A percentile compares a stretch with the other conserved stretches of the same genome.
These are phyloP conservation scores for Trachelus iudaicus DNA, from an alignment of 2,888 invertebrate species.

Conservation along the genomic window DNA sequence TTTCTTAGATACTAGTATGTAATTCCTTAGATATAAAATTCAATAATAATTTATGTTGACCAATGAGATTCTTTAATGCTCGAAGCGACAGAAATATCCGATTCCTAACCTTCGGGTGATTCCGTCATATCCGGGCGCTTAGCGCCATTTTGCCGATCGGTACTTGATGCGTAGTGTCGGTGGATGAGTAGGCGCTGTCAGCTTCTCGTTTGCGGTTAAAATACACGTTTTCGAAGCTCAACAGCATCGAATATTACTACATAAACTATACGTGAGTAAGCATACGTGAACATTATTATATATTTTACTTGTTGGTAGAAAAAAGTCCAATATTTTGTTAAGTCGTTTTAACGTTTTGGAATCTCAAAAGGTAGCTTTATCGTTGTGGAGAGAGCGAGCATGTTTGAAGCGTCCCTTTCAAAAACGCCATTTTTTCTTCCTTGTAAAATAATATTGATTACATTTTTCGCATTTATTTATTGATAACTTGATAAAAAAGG, in stretches of 20 bases:
- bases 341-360: background rate
- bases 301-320: background rate
- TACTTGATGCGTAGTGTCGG: conserved; percentile 8
- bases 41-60: background rate
- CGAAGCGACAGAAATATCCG: background rate
- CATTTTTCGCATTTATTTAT: background rate
- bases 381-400: background rate
- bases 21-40: background rate
- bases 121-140: background rate
- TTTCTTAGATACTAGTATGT: background rate
- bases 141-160: conserved; percentile 17
- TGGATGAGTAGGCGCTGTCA: background rate
- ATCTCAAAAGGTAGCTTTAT: background rate
- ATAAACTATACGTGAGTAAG: background rate
- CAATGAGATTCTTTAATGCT: background rate
- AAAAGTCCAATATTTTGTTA: background rate
- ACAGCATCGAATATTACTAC: background rate
- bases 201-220: background rate
- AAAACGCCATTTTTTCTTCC: background rate
- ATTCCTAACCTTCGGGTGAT: background rate
- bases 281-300: background rate
- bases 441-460: background rate
- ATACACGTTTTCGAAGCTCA: background rate
- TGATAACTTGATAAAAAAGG: background rate
- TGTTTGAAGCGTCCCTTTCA: background rate